A percentile compares a stretch with the other conserved stretches of the same genome.
These are phyloP conservation scores for Paracentrotus lividus DNA, from an alignment of 53 echinoderm and acorn worm genomes.

Conservation along the genomic window DNA sequence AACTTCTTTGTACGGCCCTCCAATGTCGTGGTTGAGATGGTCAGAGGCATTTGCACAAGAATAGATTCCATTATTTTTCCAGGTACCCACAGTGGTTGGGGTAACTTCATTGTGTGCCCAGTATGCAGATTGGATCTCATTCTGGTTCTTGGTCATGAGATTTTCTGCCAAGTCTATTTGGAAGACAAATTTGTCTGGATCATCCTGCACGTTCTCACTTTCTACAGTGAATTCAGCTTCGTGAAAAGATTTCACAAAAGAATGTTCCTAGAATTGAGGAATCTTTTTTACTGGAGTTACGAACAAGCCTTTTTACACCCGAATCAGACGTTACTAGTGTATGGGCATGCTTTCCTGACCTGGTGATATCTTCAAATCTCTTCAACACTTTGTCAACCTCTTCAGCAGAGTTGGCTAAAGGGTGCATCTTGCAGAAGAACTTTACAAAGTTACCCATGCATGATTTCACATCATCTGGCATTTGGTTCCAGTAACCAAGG, in stretches of 20 bases:
- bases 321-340: no score
- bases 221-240: background rate
- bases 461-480: no score
- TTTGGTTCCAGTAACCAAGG: no score
- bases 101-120: slow-evolving; percentile 61
- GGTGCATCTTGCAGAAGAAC: no score
- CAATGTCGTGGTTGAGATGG: background rate
- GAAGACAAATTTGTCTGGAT: background rate
- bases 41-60: slow-evolving; percentile 60
- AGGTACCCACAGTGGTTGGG: slow-evolving; percentile 59
- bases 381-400: no score
- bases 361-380: no score
- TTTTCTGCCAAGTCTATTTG: slow-evolving; percentile 64
- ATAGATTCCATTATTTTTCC: slow-evolving; percentile 59
- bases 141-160: slow-evolving; percentile 54
- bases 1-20: background rate
- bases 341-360: no score
- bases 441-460: no score
- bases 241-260: background rate
- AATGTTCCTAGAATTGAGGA: background rate
- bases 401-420: no score
- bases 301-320: no score
- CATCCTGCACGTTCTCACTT: background rate
- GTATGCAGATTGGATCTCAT: slow-evolving; percentile 73
- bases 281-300: no score